Conservation (phyloP, 35 echinoderm and acorn worm genomes). For the Stichopus chloronotus region DNA sequence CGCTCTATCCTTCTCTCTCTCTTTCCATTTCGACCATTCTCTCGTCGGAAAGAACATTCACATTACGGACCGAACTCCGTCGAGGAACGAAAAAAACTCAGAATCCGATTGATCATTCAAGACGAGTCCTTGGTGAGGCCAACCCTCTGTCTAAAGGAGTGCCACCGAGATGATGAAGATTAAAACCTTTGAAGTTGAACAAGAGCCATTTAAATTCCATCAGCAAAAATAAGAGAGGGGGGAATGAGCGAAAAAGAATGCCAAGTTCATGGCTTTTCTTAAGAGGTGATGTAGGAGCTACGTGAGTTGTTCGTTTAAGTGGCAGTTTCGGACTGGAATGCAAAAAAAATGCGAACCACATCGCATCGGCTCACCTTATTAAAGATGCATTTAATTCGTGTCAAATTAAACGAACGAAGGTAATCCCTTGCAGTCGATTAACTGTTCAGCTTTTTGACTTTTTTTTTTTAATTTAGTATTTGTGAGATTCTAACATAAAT, state of each 20-base stretch:
- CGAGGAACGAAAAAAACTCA: not conserved
- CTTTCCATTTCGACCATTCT: not conserved
- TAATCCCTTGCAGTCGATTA: too few species aligned
- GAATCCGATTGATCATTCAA: conserved; percentile 43
- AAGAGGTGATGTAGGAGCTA: too few species aligned
- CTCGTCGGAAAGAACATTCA: conserved; percentile 47
- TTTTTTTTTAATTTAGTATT: too few species aligned
- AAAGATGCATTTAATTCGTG: too few species aligned
- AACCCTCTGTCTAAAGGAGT: conserved; percentile 9
- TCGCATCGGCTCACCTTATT: too few species aligned
- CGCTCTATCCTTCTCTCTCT: not conserved
- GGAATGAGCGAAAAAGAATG: not conserved
- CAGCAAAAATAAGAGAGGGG: not conserved
- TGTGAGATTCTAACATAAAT: too few species aligned
- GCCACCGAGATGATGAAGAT: not conserved
- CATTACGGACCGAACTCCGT: conserved; percentile 21
- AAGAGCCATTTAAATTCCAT: conserved; percentile 15
- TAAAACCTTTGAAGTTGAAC: conserved; percentile 5
- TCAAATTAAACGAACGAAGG: too few species aligned
- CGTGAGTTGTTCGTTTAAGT: too few species aligned
- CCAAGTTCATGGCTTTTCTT: not conserved
- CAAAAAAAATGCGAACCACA: too few species aligned
- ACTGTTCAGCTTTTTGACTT: too few species aligned
- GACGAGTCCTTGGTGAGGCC: conserved; percentile 43
- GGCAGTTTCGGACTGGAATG: too few species aligned